A percentile compares a stretch with the other conserved stretches of the same genome.
These are phyloP conservation scores for Cyprinodon brontotheroides DNA, from an alignment of 2,113 vertebrate genomes.

Conservation along the genomic window DNA sequence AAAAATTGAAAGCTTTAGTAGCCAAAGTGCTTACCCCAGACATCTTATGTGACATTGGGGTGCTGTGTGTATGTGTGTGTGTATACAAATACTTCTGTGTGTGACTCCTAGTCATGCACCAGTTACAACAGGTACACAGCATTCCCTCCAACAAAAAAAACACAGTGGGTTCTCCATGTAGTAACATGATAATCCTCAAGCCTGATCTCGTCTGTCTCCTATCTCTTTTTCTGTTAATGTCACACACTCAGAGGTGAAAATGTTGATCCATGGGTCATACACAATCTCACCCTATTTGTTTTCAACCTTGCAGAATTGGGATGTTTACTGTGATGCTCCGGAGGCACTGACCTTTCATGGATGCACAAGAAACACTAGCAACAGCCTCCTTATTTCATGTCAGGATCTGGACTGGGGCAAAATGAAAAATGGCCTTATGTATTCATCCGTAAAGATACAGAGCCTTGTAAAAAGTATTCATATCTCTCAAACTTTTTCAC, in stretches of 20 bases:
- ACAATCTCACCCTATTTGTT: slow-evolving; percentile 43
- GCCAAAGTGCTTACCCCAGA: slow-evolving; percentile 22
- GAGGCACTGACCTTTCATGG: slow-evolving; percentile 59
- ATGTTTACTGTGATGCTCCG: slow-evolving; percentile 37
- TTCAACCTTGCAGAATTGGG: slow-evolving; percentile 29
- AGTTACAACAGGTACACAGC: slow-evolving; percentile 56
- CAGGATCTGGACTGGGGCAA: slow-evolving; percentile 22
- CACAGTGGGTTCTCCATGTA: slow-evolving; percentile 56
- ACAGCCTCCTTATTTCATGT: slow-evolving; percentile 24
- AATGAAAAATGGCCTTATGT: slow-evolving; percentile 25
- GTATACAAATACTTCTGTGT: slow-evolving; percentile 36
- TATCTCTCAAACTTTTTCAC: background rate
- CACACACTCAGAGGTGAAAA: slow-evolving; percentile 34
- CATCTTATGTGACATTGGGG: slow-evolving; percentile 53
- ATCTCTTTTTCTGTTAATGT: slow-evolving; percentile 20
- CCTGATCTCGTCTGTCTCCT: slow-evolving; percentile 24
- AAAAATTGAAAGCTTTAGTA: slow-evolving; percentile 19
- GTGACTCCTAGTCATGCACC: slow-evolving; percentile 61
- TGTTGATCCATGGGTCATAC: slow-evolving; percentile 50
- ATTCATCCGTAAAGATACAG: slow-evolving; percentile 14
- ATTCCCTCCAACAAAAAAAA: slow-evolving; percentile 59
- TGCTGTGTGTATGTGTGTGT: slow-evolving; percentile 27
- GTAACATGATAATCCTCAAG: slow-evolving; percentile 59
- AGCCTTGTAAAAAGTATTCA: background rate
- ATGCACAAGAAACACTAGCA: slow-evolving; percentile 47